These are phyloP conservation scores for Pycnonotus jocosus DNA, from an alignment of 2,113 vertebrate genomes.

Conservation along the genomic window DNA sequence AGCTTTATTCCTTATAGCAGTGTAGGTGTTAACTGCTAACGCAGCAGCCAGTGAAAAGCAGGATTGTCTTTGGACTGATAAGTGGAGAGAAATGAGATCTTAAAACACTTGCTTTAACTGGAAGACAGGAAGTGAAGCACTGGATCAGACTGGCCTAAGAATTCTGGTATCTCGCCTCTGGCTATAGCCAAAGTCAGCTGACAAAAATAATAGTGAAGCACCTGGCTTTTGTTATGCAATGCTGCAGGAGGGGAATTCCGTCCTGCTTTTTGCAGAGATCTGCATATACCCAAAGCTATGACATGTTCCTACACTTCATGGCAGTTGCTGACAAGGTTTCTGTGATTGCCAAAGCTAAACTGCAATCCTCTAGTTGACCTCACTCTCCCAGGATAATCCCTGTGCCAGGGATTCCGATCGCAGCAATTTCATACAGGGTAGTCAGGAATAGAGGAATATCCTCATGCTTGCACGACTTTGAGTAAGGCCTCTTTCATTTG, in stretches of 20 bases:
- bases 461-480: background rate
- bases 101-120: background rate
- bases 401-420: fast-evolving
- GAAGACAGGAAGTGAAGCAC: conserved; percentile 41
- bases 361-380: background rate
- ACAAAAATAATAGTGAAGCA: conserved; percentile 42
- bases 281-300: background rate
- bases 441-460: background rate
- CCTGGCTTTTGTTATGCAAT: conserved; percentile 40
- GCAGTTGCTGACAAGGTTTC: background rate
- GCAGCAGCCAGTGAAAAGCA: background rate
- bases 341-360: background rate
- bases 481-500: background rate
- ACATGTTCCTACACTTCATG: background rate
- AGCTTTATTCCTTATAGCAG: background rate
- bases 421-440: background rate
- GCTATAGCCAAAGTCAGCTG: conserved; percentile 41
- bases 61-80: background rate
- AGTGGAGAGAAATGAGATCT: background rate
- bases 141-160: conserved; percentile 33
- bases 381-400: background rate
- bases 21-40: background rate
- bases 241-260: conserved; percentile 37
- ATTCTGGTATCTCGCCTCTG: background rate
- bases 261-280: conserved; percentile 7